phyloP scores from a whole-genome alignment of 2,888 invertebrate genomes.

The Cephus rjabovi region DNA sequence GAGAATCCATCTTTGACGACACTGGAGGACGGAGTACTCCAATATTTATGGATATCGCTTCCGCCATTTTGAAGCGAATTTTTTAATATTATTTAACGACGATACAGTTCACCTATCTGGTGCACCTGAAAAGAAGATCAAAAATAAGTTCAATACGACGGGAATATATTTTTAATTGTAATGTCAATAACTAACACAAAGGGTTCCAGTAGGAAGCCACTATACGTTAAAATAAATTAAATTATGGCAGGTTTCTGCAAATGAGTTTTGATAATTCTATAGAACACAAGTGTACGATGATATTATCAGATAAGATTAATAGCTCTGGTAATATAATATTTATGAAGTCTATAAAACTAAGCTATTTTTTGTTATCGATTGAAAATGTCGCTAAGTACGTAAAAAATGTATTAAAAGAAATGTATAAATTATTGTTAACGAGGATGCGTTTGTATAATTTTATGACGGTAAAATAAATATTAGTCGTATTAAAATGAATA shows the following conservation, averaged over 20 bases:
- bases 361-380: background rate
- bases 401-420: no score
- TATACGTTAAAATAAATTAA: background rate
- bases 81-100: no score
- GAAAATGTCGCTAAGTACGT: background rate
- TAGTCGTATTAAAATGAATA: background rate
- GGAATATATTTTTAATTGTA: background rate
- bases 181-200: background rate
- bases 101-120: no score
- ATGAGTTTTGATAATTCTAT: background rate
- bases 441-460: background rate
- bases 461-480: background rate
- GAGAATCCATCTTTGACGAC: no score
- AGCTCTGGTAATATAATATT: background rate
- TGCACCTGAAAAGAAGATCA: no score
- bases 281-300: background rate
- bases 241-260: background rate
- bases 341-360: background rate
- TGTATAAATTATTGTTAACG: background rate
- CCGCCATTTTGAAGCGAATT: no score
- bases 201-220: no score
- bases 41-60: no score
- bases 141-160: background rate
- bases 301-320: background rate
- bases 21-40: no score